These are phyloP conservation scores for Hephaestus fuliginosus DNA, from an alignment of 2,797 vertebrate species.

Conservation along the genomic window DNA sequence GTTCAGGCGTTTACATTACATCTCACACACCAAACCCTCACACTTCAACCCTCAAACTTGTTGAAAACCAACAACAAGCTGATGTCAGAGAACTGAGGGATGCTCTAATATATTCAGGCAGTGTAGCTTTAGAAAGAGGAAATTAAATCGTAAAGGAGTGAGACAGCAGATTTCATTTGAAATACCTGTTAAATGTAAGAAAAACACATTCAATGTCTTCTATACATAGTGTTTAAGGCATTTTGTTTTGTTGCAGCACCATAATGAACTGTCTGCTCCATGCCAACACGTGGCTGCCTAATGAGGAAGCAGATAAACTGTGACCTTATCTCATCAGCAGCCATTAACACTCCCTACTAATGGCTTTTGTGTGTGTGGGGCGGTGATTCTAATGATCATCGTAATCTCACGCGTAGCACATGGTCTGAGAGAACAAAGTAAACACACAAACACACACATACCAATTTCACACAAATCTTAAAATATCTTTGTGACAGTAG, in stretches of 20 bases:
- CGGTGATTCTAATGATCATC: background rate
- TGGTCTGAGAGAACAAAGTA: background rate
- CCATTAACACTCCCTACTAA: constrained; percentile 45
- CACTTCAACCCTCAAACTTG: background rate
- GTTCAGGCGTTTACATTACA: background rate
- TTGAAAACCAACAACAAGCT: background rate
- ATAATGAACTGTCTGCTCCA: background rate
- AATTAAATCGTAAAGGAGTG: background rate
- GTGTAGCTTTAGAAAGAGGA: background rate
- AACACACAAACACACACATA: background rate
- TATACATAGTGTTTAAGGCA: too few relatives aligned
- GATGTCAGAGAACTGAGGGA: too few relatives aligned
- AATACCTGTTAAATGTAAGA: too few relatives aligned
- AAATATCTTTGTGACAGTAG: background rate
- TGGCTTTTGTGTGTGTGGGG: constrained; percentile 13
- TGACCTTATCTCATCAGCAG: constrained; percentile 33
- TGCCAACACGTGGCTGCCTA: constrained; percentile 16
- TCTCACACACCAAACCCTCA: background rate
- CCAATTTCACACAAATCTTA: background rate
- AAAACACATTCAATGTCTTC: background rate
- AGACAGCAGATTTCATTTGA: background rate
- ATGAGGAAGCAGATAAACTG: constrained; percentile 30
- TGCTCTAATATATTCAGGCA: background rate
- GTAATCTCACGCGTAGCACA: background rate
- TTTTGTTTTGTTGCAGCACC: background rate